Conservation (phyloP, 1,140 invertebrate species). For the Pseudomyrmex cubaensis region DNA sequence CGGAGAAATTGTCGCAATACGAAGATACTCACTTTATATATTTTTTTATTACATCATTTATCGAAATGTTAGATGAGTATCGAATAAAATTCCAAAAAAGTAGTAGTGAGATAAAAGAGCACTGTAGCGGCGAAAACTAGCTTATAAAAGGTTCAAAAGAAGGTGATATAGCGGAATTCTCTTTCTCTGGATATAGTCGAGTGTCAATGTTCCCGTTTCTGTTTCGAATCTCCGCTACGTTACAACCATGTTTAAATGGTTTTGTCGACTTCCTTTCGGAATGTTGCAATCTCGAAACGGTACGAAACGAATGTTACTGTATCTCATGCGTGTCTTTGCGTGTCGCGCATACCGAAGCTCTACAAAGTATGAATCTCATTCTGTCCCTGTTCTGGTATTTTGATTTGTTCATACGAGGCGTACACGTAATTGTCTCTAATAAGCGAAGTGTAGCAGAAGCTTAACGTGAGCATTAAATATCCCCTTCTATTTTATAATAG, state of each 20-base stretch:
- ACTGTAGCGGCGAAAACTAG: not conserved
- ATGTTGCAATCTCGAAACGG: slow-evolving; percentile 32
- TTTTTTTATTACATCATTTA: no score
- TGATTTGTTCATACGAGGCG: not conserved
- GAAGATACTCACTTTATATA: no score
- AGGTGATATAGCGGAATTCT: not conserved
- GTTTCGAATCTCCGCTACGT: slow-evolving; percentile 16
- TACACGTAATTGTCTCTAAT: not conserved
- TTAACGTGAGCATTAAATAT: not conserved
- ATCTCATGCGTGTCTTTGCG: not conserved
- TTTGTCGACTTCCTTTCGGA: slow-evolving; percentile 50
- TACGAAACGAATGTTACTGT: slow-evolving; percentile 46
- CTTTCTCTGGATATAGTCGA: slow-evolving; percentile 6
- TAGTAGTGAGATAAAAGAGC: no score
- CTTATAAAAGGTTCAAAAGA: not conserved
- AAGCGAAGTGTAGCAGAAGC: not conserved
- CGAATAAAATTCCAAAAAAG: not conserved
- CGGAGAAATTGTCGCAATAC: not conserved
- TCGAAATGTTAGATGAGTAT: not conserved
- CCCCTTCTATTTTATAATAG: not conserved
- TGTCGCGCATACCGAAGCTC: slow-evolving; percentile 17
- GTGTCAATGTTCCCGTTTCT: slow-evolving; percentile 27
- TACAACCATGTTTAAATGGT: slow-evolving; percentile 31
- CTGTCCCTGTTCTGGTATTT: slow-evolving; percentile 1
- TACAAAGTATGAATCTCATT: slow-evolving; percentile 27